Base-by-base conservation (phyloP, 2,888 invertebrate genomes). In the Smittia sp. region DNA sequence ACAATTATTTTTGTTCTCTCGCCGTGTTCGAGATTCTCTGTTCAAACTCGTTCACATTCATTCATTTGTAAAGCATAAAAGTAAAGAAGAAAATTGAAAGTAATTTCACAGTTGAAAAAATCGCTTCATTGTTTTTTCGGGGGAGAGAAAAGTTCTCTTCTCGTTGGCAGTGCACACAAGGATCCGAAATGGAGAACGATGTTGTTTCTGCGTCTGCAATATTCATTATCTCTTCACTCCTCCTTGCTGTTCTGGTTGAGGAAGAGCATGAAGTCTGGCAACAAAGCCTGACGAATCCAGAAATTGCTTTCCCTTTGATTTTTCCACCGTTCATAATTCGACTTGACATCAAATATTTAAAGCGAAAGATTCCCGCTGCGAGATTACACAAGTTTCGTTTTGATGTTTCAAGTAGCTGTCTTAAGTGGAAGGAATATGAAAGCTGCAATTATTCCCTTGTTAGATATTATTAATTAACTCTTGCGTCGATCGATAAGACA, bases 91-190 rank as follows among this genome's bases (percentile, higher is more conserved):
- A 69, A 69, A 69, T 69, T 69, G 69, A 69, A 69, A 69, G 69
- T 69, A 69, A 69, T 69, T 69, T 69, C 69, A 69, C 69, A 69
- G 69, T 69, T 69, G 69, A 69, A 69, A 69, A 69, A 69, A 69
- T 69, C 24, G 69, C 32, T 69, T 69, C 69, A 69, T 69, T 69
- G 69, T 69, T 41, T 41, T 69, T 67, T 67, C 20, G 27, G n/a
- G 39, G 32, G 32, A 32, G 32, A 32, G 32, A 32, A 32, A 32
- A 32, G 9, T 66, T 2, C 24, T 67, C 4, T 67, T 27, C 11
- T 67, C n/a, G 1, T 67, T 46, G 18, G 41, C 20, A 41, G 22
- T 58, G 58, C 18, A 58, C 18, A 58, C 58, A 69, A 58, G 58
- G 58, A 58, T 22, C n/a, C 58, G 9, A 11, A 41, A 67, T 24